Evolutionary conservation across 2,113 vertebrate species (phyloP).

Genomic region (Festucalex cinctus): DNA sequence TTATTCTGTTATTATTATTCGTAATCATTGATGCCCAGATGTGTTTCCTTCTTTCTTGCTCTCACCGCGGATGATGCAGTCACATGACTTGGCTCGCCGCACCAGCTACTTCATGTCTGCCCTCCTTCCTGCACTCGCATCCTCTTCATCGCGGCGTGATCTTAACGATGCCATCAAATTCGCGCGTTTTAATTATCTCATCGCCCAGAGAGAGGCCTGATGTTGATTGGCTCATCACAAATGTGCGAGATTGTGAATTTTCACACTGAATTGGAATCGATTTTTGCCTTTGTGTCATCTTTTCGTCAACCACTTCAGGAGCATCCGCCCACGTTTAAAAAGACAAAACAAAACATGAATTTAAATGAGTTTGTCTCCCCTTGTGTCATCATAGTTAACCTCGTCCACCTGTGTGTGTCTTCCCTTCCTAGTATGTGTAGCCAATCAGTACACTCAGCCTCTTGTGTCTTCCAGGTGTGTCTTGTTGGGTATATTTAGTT

Average conservation of each 20-base stretch:
- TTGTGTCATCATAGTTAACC: no score
- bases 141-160: slow-evolving; percentile 20
- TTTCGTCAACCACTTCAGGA: not conserved
- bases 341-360: not conserved
- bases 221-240: slow-evolving; percentile 46
- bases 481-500: no score
- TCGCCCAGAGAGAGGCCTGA: slow-evolving; percentile 38
- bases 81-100: no score
- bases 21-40: no score
- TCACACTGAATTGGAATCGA: slow-evolving; percentile 19
- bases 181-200: slow-evolving; percentile 50
- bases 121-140: slow-evolving; percentile 1
- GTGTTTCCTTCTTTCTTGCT: no score
- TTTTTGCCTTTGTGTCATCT: not conserved
- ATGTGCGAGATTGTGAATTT: slow-evolving; percentile 16
- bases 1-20: no score
- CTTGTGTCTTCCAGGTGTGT: no score
- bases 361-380: no score
- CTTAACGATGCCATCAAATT: slow-evolving; percentile 53
- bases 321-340: not conserved
- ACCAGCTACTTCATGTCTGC: slow-evolving; percentile 5
- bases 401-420: no score
- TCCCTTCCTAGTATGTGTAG: no score
- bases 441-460: no score
- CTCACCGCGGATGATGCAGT: no score